phyloP scores from a whole-genome alignment of 1,140 invertebrate genomes.

The Samia ricini region DNA sequence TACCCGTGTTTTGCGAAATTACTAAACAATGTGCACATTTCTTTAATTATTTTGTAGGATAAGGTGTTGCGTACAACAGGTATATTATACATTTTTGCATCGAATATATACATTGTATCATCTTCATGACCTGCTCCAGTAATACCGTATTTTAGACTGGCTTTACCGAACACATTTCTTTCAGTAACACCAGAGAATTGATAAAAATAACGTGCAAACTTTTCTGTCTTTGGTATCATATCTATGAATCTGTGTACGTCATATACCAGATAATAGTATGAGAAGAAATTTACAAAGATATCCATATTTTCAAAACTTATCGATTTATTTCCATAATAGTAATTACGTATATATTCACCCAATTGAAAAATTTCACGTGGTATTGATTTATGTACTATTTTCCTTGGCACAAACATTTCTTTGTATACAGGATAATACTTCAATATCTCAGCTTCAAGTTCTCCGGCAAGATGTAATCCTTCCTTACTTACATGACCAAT shows the following conservation, averaged over 20 bases:
- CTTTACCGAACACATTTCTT: slow-evolving; percentile 17
- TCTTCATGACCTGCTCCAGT: slow-evolving; percentile 25
- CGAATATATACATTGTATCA: slow-evolving; percentile 31
- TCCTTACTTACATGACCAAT: slow-evolving; percentile 78
- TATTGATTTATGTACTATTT: slow-evolving; percentile 15
- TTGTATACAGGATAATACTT: slow-evolving; percentile 29
- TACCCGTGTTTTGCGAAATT: slow-evolving; percentile 16
- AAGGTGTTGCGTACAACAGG: no score
- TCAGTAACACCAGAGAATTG: slow-evolving; percentile 13
- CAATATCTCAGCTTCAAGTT: background rate
- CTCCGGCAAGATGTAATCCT: slow-evolving; percentile 43
- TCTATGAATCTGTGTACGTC: slow-evolving; percentile 16
- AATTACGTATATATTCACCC: slow-evolving; percentile 41
- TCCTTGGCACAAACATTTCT: slow-evolving; percentile 21
- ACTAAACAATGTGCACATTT: background rate
- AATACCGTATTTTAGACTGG: slow-evolving; percentile 7
- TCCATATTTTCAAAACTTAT: slow-evolving; percentile 31
- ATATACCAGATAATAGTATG: slow-evolving; percentile 33
- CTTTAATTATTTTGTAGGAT: background rate
- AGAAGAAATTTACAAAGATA: slow-evolving; percentile 39
- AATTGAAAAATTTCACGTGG: slow-evolving; percentile 29
- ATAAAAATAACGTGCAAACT: slow-evolving; percentile 8
- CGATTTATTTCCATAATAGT: slow-evolving; percentile 59
- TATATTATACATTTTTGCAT: slow-evolving; percentile 2
- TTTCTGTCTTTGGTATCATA: background rate